Evolutionary conservation across 2,797 vertebrate genomes (phyloP), one percentile per base, ranked within the genome.

Genomic region (Semaprochilodus insignis): DNA sequence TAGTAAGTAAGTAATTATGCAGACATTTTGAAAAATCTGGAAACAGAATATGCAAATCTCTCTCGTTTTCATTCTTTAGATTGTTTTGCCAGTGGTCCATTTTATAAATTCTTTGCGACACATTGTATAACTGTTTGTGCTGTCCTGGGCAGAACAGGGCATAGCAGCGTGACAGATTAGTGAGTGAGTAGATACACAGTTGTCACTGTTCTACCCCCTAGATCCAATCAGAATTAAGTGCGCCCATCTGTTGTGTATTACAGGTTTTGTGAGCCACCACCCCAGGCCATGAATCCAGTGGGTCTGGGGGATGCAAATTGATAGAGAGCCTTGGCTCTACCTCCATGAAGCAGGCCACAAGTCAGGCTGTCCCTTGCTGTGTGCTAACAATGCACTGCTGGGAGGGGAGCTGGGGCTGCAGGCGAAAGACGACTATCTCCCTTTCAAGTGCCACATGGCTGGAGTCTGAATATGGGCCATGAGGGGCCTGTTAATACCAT

Each of bases 401-500:
- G 89, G 92, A 90, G 91, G 88, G 81, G 86, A 86, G 84, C 85
- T 88, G 81, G 34, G 31, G 85, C 82, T 81, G 86, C 83, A 78
- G 89, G 92, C 92, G 91, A 88, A 89, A 89, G 90, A 92, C 90
- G 90, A 87, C 90, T 91, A 89, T 92, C 93, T 91, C 91, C 94
- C 94, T 96, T 95, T 96, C 92, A 96, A 92, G 92, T 91, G 92
- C 95, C 96, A 97, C 96, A 97, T 96, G 96, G 94, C 94, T 92
- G 84, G 85, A 90, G 88, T 87, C 94, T 96, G 90, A 93, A 93
- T 90, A 92, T 92, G 91, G 95, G 96, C 94, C 95, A 94, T 93
- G 90, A 95, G 94, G 94, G 95, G 93, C 88, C 90, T 93, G 93
- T 93, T 96, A 95, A 91, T 91, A 85, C 93, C 87, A 96, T 96